Evolutionary conservation across 2,797 vertebrate genomes (phyloP).

Genomic region (Coccyzus lansbergi): DNA sequence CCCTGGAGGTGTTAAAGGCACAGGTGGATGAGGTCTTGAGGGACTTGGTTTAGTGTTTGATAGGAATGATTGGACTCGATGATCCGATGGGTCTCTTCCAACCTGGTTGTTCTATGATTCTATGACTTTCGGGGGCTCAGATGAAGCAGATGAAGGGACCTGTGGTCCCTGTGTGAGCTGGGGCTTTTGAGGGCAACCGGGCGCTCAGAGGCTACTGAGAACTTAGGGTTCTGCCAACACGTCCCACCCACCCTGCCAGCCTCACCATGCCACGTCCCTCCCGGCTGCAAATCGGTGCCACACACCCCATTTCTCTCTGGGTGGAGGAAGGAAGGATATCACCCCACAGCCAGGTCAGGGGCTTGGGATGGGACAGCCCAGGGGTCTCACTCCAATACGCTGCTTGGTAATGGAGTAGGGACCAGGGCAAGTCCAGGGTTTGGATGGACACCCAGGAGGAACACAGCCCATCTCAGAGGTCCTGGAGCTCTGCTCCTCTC

Average conservation of each 20-base stretch:
- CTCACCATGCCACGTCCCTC: background rate
- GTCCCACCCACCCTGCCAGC: background rate
- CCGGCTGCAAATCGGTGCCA: background rate
- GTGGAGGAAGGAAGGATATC: background rate
- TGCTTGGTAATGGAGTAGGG: rapidly evolving
- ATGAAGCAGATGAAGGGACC: background rate
- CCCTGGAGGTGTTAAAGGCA: too few relatives aligned
- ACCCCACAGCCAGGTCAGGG: background rate
- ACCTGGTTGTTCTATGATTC: too few relatives aligned
- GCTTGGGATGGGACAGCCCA: rapidly evolving
- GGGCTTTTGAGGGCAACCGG: background rate
- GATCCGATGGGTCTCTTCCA: too few relatives aligned
- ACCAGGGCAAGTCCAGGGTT: background rate
- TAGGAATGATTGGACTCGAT: too few relatives aligned
- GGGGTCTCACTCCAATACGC: background rate
- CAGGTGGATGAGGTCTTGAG: too few relatives aligned
- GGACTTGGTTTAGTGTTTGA: too few relatives aligned
- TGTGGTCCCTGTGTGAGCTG: rapidly evolving
- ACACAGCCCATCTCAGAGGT: background rate
- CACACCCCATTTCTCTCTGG: background rate
- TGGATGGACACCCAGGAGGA: rapidly evolving
- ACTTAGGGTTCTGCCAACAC: background rate
- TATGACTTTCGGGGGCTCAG: too few relatives aligned
- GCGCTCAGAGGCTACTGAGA: background rate
- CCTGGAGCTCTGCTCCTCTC: background rate